These are phyloP conservation scores for Etheostoma cragini DNA, from an alignment of 2,113 vertebrate genomes.

Conservation along the genomic window DNA sequence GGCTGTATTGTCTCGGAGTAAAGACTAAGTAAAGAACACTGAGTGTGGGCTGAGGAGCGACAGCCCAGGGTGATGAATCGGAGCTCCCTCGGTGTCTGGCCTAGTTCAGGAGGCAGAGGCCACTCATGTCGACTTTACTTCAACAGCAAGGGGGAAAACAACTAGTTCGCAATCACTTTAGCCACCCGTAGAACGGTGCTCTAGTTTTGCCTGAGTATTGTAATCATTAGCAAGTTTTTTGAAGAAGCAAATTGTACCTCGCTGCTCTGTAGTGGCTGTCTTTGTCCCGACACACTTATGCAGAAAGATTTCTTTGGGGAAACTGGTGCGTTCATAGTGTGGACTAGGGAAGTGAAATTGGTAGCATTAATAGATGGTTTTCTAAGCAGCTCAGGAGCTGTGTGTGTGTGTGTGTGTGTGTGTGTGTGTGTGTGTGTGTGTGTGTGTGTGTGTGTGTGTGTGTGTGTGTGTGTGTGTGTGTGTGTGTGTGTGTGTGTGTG, in stretches of 20 bases:
- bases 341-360: constrained; percentile 58
- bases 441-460: constrained; percentile 31
- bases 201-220: constrained; percentile 20
- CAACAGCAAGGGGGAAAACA: constrained; percentile 6
- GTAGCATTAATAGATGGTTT: constrained; percentile 28
- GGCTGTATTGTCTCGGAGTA: background rate
- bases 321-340: constrained; percentile 18
- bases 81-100: constrained; percentile 63
- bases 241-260: constrained; percentile 19
- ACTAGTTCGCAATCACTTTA: constrained; percentile 32
- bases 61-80: constrained; percentile 34
- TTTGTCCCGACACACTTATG: constrained; percentile 25
- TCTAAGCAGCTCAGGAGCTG: constrained; percentile 28
- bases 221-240: background rate
- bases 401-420: constrained; percentile 13
- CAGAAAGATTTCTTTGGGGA: constrained; percentile 32
- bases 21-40: background rate
- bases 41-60: constrained; percentile 23
- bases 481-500: constrained; percentile 18
- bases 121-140: background rate
- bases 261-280: constrained; percentile 19
- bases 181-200: constrained; percentile 10
- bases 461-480: constrained; percentile 17
- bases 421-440: constrained; percentile 12
- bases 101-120: constrained; percentile 53